These are phyloP conservation scores for Diadema setosum DNA, from an alignment of 35 echinoderm and acorn worm species.

Conservation along the genomic window DNA sequence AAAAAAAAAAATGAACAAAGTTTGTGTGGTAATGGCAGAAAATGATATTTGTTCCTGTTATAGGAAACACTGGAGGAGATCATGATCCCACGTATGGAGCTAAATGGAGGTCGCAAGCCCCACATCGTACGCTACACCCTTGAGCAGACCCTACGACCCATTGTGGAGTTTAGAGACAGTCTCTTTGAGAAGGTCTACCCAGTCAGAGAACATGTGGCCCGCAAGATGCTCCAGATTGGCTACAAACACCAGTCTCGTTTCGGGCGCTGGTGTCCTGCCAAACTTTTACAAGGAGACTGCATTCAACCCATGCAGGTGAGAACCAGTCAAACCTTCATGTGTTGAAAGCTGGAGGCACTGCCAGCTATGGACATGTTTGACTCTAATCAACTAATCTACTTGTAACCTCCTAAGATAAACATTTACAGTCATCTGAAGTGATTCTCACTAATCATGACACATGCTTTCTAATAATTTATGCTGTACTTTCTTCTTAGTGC, in stretches of 20 bases:
- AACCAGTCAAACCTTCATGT: too few species aligned
- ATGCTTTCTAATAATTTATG: too few species aligned
- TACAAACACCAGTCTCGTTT: slow-evolving; percentile 94
- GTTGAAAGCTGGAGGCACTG: too few species aligned
- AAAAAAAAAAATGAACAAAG: too few species aligned
- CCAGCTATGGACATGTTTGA: too few species aligned
- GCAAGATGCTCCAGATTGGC: slow-evolving; percentile 96
- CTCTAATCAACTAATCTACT: too few species aligned
- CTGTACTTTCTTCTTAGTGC: too few species aligned
- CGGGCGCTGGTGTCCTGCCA: slow-evolving; percentile 94
- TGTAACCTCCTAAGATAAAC: too few species aligned
- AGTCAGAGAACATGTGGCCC: slow-evolving; percentile 76
- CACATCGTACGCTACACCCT: slow-evolving; percentile 93
- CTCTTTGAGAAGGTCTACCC: slow-evolving; percentile 98
- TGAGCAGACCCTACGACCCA: slow-evolving; percentile 71
- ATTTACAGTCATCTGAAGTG: too few species aligned
- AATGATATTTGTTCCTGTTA: too few species aligned
- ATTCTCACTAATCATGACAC: too few species aligned
- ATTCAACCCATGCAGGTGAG: slow-evolving; percentile 94
- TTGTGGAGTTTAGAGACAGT: slow-evolving; percentile 83
- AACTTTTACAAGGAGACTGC: slow-evolving; percentile 65
- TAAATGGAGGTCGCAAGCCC: slow-evolving; percentile 93
- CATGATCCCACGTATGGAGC: slow-evolving; percentile 89
- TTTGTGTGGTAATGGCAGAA: too few species aligned
- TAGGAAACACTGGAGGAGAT: slow-evolving; percentile 93